Conservation (phyloP, 2,888 invertebrate genomes). For the Aphodius sticticus region DNA sequence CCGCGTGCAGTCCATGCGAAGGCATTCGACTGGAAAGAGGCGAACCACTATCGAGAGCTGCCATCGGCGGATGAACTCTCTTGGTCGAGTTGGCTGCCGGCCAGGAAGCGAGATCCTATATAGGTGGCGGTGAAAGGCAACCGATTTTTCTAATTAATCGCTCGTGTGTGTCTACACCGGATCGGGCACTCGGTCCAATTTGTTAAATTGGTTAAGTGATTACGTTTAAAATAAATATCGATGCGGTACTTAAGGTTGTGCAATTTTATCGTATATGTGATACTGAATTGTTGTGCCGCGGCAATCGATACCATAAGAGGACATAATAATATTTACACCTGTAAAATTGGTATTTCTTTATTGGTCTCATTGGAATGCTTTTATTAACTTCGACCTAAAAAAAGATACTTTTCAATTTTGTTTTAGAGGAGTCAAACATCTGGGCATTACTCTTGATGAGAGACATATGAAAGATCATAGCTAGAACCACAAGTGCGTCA, state of each 20-base stretch:
- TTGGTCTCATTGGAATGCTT: no score
- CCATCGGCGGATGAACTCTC: conserved; percentile 36
- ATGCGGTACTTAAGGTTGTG: not conserved
- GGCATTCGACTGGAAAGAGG: conserved; percentile 40
- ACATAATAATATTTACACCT: no score
- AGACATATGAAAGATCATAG: no score
- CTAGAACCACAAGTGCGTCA: no score
- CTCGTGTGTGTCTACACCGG: not conserved
- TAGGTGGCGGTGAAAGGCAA: conserved; percentile 22
- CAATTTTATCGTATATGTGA: no score
- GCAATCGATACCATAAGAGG: no score
- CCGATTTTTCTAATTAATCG: conserved; percentile 24
- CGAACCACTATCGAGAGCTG: conserved; percentile 42
- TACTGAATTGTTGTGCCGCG: no score
- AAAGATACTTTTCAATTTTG: no score
- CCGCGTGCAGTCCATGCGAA: conserved; percentile 36
- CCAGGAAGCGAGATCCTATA: conserved; percentile 43
- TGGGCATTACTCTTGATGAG: no score
- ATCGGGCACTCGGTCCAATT: conserved; percentile 9
- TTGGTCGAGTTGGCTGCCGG: conserved; percentile 43
- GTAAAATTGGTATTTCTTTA: no score
- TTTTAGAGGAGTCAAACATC: no score
- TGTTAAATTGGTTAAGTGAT: conserved; percentile 4
- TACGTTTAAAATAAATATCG: not conserved
- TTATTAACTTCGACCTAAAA: no score